Evolutionary conservation across 2,113 vertebrate species (phyloP).

Genomic region (Carlito syrichta): DNA sequence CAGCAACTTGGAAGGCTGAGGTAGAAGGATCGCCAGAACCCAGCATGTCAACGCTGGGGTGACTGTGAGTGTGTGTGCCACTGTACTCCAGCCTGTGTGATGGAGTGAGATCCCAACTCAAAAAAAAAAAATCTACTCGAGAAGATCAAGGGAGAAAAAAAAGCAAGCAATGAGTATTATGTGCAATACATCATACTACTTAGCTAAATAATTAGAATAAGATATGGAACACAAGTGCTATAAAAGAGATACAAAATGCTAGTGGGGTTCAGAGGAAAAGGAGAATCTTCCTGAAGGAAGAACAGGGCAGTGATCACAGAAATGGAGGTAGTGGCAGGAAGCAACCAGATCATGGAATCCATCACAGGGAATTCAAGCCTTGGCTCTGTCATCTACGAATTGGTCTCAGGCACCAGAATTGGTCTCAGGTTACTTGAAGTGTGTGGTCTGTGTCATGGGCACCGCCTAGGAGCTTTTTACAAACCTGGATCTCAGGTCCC

Average conservation of each 20-base stretch:
- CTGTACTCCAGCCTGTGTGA: too few species aligned
- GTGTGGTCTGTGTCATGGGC: accelerated
- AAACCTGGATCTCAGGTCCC: background rate
- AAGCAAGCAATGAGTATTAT: background rate
- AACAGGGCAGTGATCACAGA: too few species aligned
- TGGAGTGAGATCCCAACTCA: too few species aligned
- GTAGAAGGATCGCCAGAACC: too few species aligned
- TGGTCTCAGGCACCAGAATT: accelerated
- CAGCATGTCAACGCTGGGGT: too few species aligned
- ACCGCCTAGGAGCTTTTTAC: background rate
- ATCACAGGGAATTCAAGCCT: background rate
- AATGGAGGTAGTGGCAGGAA: background rate
- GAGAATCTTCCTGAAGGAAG: accelerated
- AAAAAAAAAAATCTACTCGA: background rate
- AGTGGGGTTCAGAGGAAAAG: background rate
- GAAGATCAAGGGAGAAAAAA: background rate
- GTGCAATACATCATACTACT: background rate
- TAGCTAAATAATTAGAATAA: background rate
- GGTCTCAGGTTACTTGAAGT: background rate
- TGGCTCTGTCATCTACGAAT: background rate
- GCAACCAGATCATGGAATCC: accelerated
- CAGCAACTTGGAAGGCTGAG: too few species aligned
- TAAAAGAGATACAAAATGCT: background rate
- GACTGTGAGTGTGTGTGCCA: too few species aligned
- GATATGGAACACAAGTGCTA: accelerated